phyloP scores from a whole-genome alignment of 2,113 vertebrate species.

The Oryzias celebensis region DNA sequence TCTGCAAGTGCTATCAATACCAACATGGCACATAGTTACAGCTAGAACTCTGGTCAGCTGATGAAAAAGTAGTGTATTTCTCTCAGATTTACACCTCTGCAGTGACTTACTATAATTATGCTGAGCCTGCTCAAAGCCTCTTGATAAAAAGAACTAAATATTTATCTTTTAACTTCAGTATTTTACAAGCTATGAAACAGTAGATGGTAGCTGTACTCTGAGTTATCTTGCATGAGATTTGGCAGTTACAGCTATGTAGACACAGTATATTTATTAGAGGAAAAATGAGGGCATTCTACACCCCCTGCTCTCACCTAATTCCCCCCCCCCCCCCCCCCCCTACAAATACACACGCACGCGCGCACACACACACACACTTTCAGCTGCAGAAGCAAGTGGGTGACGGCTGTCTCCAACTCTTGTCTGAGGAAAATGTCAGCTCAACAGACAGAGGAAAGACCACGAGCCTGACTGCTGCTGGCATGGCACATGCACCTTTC shows the following conservation, averaged over 20 bases:
- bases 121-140: constrained; percentile 95
- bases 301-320: background rate
- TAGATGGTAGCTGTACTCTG: constrained; percentile 78
- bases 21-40: constrained; percentile 91
- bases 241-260: constrained; percentile 83
- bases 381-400: constrained; percentile 63
- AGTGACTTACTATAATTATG: constrained; percentile 84
- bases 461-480: constrained; percentile 45
- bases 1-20: constrained; percentile 85
- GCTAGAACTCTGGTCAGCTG: constrained; percentile 77
- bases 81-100: constrained; percentile 82
- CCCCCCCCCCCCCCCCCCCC: constrained; percentile 8
- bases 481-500: constrained; percentile 57
- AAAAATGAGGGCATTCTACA: constrained; percentile 53
- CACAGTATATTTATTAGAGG: constrained; percentile 75
- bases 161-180: constrained; percentile 75
- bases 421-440: constrained; percentile 46
- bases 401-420: constrained; percentile 65
- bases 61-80: constrained; percentile 83
- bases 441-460: constrained; percentile 57
- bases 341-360: constrained; percentile 24
- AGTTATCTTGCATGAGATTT: constrained; percentile 74
- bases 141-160: constrained; percentile 81
- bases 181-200: constrained; percentile 82
- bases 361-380: constrained; percentile 19